Conservation (phyloP, 2,113 vertebrate genomes). For the Paramisgurnus dabryanus region DNA sequence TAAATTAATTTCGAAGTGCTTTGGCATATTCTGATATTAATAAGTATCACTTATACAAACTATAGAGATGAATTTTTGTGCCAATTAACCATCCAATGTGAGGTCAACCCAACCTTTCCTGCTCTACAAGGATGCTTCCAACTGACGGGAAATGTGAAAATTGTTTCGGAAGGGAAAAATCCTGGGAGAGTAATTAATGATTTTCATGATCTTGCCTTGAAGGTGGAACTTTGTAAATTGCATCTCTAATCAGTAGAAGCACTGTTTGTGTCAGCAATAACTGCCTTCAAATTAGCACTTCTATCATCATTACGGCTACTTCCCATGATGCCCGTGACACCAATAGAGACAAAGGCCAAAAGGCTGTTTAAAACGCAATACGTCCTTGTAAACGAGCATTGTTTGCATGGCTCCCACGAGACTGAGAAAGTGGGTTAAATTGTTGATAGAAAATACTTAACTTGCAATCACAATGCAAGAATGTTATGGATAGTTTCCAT, state of each 20-base stretch:
- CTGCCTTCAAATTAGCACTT: conserved; percentile 54
- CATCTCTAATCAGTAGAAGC: conserved; percentile 55
- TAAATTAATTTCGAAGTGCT: conserved; percentile 27
- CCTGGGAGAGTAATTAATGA: conserved; percentile 53
- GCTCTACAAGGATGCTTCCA: conserved; percentile 38
- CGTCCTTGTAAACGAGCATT: conserved; percentile 8
- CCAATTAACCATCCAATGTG: conserved; percentile 34
- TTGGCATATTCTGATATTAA: not conserved
- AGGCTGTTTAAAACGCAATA: conserved; percentile 26
- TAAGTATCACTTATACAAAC: not conserved
- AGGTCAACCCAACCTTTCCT: conserved; percentile 40
- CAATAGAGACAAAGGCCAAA: conserved; percentile 43
- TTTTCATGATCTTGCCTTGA: conserved; percentile 54
- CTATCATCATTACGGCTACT: conserved; percentile 46
- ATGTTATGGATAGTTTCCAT: too few species aligned
- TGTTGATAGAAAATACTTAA: not conserved
- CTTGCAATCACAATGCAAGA: too few species aligned
- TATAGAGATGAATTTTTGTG: conserved; percentile 3
- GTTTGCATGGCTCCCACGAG: not conserved
- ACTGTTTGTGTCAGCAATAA: conserved; percentile 57
- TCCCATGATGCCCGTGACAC: conserved; percentile 29
- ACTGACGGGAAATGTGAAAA: conserved; percentile 33
- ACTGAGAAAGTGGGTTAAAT: not conserved
- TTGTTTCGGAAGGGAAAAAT: conserved; percentile 37
- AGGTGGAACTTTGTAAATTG: conserved; percentile 56